phyloP scores from a whole-genome alignment of 2,113 vertebrate species.

The Lonchura striata region DNA sequence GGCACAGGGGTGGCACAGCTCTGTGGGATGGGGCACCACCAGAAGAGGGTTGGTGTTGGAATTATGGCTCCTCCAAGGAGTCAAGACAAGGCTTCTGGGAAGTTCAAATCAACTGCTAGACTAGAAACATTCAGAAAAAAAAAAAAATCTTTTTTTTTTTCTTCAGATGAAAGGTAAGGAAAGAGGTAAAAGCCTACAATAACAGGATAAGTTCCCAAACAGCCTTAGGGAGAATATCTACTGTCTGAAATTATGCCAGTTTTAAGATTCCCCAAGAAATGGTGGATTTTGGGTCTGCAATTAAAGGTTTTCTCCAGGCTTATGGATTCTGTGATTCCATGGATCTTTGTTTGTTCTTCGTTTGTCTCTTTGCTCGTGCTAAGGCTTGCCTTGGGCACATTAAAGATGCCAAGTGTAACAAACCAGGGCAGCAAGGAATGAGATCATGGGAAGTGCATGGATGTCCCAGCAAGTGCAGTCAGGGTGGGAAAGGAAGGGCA shows the following conservation, averaged over 20 bases:
- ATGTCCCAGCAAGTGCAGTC: background rate
- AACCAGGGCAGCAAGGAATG: background rate
- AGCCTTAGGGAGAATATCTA: background rate
- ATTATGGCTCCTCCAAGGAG: background rate
- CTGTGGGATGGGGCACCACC: background rate
- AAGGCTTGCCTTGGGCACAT: background rate
- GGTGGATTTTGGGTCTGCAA: background rate
- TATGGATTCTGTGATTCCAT: background rate
- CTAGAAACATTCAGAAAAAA: background rate
- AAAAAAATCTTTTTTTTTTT: background rate
- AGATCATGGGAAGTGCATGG: background rate
- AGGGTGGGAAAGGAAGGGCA: background rate
- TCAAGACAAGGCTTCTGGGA: background rate
- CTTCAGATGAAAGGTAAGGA: background rate
- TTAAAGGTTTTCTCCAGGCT: background rate
- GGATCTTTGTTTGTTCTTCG: background rate
- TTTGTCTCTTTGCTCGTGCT: background rate
- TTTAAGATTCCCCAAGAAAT: background rate
- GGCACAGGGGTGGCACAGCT: background rate
- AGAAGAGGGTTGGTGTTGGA: background rate
- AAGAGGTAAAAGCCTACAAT: background rate
- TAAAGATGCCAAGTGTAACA: background rate
- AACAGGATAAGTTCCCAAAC: background rate
- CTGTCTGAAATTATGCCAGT: background rate
- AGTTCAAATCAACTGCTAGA: background rate